Evolutionary conservation across 1,140 invertebrate genomes (phyloP).

Genomic region (Cylas formicarius): DNA sequence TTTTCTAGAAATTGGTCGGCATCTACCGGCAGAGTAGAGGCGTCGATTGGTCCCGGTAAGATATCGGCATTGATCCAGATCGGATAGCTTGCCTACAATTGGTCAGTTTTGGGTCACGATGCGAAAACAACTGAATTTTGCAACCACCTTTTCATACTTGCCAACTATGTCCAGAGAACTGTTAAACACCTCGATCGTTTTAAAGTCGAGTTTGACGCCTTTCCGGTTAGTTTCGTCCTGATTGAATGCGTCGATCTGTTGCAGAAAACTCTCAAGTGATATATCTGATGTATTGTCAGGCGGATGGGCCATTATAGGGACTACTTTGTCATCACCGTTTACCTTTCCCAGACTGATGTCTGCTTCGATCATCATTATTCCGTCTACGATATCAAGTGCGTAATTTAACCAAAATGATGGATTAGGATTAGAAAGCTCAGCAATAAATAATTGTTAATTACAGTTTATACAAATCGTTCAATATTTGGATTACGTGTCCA

Average conservation of each 20-base stretch:
- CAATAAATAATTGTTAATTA: too few species aligned
- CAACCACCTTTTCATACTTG: constrained; percentile 31
- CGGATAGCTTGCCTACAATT: constrained; percentile 58
- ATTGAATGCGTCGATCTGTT: constrained; percentile 49
- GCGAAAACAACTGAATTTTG: too few species aligned
- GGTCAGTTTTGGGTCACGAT: background rate
- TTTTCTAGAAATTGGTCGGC: constrained; percentile 53
- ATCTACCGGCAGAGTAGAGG: constrained; percentile 55
- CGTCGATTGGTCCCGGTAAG: constrained; percentile 66
- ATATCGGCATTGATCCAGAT: constrained; percentile 90
- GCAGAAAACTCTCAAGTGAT: constrained; percentile 65
- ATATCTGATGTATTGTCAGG: constrained; percentile 67
- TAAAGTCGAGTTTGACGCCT: constrained; percentile 86
- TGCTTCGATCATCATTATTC: constrained; percentile 78
- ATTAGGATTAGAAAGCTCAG: too few species aligned
- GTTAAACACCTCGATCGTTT: constrained; percentile 69
- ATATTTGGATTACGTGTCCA: too few species aligned
- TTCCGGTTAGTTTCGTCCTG: constrained; percentile 41
- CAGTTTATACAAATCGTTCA: too few species aligned
- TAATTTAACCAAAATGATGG: too few species aligned
- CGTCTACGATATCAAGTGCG: too few species aligned
- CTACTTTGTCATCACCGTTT: constrained; percentile 35
- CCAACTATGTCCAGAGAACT: constrained; percentile 53
- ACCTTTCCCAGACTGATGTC: constrained; percentile 67
- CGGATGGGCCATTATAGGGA: constrained; percentile 84